These are phyloP conservation scores for Oxygymnocypris stewartii DNA, from an alignment of 2,113 vertebrate genomes.

Conservation along the genomic window DNA sequence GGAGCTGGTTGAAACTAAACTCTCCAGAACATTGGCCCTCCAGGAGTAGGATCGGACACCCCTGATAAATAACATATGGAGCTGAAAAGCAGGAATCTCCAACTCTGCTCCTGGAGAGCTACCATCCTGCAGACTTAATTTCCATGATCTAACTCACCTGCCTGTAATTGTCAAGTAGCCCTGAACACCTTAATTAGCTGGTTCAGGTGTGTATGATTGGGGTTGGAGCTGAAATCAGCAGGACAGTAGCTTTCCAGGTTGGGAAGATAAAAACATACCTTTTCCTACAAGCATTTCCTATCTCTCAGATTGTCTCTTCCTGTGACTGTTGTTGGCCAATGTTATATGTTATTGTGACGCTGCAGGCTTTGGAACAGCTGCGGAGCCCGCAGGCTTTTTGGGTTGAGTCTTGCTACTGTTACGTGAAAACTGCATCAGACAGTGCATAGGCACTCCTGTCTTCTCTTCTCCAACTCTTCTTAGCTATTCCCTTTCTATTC, in stretches of 20 bases:
- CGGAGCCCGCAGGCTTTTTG: conserved; percentile 27
- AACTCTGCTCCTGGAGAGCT: not conserved
- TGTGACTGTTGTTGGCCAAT: conserved; percentile 5
- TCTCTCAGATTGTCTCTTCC: not conserved
- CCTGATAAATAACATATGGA: not conserved
- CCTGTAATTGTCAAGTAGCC: not conserved
- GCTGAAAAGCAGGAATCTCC: not conserved
- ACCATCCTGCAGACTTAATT: not conserved
- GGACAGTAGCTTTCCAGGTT: not conserved
- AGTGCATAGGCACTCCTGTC: not conserved
- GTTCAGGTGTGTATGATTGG: not conserved
- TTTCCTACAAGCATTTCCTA: conserved; percentile 2
- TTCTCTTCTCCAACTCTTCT: conserved; percentile 24
- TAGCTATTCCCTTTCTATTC: conserved; percentile 20
- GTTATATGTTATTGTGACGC: conserved; percentile 29
- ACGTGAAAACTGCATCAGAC: not conserved
- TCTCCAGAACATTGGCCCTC: not conserved
- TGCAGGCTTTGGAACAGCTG: conserved; percentile 37
- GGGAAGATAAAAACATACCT: not conserved
- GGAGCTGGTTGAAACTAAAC: not conserved
- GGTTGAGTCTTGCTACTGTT: not conserved
- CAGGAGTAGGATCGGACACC: not conserved
- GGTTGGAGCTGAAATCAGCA: not conserved
- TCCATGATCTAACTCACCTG: not conserved
- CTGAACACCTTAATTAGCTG: not conserved